phyloP scores from a whole-genome alignment of 2,113 vertebrate genomes.

The Pantherophis guttatus region DNA sequence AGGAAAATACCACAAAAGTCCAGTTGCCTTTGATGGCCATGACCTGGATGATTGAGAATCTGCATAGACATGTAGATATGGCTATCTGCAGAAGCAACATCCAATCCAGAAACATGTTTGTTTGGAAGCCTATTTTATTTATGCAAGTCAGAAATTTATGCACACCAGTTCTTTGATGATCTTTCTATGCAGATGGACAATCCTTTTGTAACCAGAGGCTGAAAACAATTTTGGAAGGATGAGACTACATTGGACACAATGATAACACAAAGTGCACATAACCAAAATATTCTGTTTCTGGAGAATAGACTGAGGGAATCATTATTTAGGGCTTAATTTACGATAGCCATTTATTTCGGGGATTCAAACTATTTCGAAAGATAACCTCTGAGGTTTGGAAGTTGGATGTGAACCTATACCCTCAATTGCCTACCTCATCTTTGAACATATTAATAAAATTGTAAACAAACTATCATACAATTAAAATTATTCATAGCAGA shows the following conservation, averaged over 20 bases:
- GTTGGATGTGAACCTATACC: neutral
- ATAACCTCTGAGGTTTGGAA: neutral
- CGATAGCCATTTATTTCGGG: neutral
- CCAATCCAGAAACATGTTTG: neutral
- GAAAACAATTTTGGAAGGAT: neutral
- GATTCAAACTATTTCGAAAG: neutral
- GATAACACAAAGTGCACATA: neutral
- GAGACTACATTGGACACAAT: neutral
- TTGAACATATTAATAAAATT: neutral
- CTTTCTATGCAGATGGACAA: neutral
- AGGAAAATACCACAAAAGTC: neutral
- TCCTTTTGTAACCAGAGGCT: neutral
- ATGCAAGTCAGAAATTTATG: neutral
- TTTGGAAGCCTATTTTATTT: neutral
- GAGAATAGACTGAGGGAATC: neutral
- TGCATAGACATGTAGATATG: neutral
- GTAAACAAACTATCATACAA: neutral
- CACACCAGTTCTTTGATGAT: neutral
- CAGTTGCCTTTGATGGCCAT: neutral
- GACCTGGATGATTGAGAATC: too few species aligned
- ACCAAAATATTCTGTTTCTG: neutral
- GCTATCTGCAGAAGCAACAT: neutral
- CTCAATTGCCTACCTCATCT: neutral
- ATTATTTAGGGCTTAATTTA: neutral
- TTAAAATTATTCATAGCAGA: neutral